Base-by-base conservation (phyloP, 1,140 invertebrate genomes). In the Ooceraea biroi region DNA sequence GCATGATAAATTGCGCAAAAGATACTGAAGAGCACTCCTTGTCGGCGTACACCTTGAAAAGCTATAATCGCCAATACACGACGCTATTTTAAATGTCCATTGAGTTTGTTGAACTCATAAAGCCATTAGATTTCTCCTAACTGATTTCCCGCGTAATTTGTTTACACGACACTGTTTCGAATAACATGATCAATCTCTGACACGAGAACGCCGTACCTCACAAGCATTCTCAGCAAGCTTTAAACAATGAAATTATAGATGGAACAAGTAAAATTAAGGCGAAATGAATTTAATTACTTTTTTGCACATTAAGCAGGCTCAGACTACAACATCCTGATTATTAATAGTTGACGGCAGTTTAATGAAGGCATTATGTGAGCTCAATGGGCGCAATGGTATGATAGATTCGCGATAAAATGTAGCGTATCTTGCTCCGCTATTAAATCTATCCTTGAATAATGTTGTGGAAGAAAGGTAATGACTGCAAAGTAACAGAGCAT, bases 391-490 rank as follows among this genome's bases (percentile, higher is more conserved):
- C 22, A 14, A 14, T 17, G 25, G 8, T 14, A 57, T 57, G 44
- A 48, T 71, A 65, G 60, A 83, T 73, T 74, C 50, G 63, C 41
- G 68, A 63, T 63, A 71, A 82, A 85, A 76, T 66, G 44, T 58
- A 57, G 58, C n/a, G n/a, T n/a, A 25, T 55, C 25, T 63, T 19
- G n/a, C 57, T 82, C n/a, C 17, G 36, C 30, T 83, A 57, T 74
- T 84, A 73, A 22, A 82, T 27, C 3, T 44, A 84, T 86, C 85
- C 82, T 82, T 88, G 85, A 84, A 71, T 46, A 60, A 73, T 55
- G 50, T 22, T 36, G 36, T 63, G 19, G 48, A 61, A 65, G 19
- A 80, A 85, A 58, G 14, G 44, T 73, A 8, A 22, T 17, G 7
- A 30, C 22, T 36, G 55, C 30, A 25, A 69, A 48, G 36, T 8